Evolutionary conservation across 35 echinoderm and acorn worm species (phyloP).

Genomic region (Patiria miniata): DNA sequence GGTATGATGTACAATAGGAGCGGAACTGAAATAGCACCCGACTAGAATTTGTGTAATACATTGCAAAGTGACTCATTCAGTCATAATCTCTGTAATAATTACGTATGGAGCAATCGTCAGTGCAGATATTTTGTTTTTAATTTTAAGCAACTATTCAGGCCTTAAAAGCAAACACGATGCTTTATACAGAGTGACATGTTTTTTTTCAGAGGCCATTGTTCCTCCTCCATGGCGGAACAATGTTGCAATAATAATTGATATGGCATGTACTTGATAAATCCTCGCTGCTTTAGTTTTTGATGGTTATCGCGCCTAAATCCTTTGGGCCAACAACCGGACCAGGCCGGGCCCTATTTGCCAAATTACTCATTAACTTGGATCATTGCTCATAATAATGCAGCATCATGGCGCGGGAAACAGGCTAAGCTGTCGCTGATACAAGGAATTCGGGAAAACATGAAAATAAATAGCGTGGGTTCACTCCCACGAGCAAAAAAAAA

Average conservation of each 20-base stretch:
- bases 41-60: too few species aligned
- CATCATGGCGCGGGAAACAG: background rate
- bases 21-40: too few species aligned
- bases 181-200: background rate
- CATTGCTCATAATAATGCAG: background rate
- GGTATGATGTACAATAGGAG: too few species aligned
- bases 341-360: background rate
- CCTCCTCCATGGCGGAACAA: background rate
- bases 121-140: too few species aligned
- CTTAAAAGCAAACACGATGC: background rate
- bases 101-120: background rate
- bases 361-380: slow-evolving; percentile 1
- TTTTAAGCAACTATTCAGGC: too few species aligned
- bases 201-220: slow-evolving; percentile 11
- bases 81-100: too few species aligned
- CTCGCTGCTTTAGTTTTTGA: background rate
- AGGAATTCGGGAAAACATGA: too few species aligned
- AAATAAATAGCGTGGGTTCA: too few species aligned
- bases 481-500: too few species aligned
- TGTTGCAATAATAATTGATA: slow-evolving; percentile 30
- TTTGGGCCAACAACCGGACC: background rate
- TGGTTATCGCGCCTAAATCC: background rate
- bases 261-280: slow-evolving; percentile 3
- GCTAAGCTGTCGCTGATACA: background rate
- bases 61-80: too few species aligned